Conservation (phyloP, 1,140 invertebrate species). For the Ceratosolen solmsi region DNA sequence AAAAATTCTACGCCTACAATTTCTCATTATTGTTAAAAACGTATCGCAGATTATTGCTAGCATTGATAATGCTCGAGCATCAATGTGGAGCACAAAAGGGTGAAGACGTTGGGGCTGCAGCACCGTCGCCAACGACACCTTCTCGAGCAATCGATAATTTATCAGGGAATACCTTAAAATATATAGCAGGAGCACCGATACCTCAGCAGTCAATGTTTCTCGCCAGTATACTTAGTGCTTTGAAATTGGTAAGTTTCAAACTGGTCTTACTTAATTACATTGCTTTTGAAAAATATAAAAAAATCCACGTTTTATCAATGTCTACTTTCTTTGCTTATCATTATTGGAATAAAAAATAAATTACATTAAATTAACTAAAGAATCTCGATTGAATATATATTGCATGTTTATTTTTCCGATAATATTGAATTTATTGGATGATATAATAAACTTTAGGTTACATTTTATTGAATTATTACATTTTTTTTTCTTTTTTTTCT, state of each 20-base stretch:
- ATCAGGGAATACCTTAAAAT: conserved; percentile 75
- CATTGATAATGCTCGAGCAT: conserved; percentile 86
- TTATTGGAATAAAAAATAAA: too few species aligned
- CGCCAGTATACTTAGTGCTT: conserved; percentile 84
- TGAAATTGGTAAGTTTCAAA: conserved; percentile 75
- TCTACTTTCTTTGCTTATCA: too few species aligned
- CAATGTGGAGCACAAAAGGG: conserved; percentile 76
- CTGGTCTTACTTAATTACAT: neutral
- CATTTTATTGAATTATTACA: too few species aligned
- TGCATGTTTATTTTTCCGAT: too few species aligned
- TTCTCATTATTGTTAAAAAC: conserved; percentile 12
- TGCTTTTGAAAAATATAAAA: conserved; percentile 36
- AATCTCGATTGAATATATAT: too few species aligned
- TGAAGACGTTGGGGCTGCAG: conserved; percentile 66
- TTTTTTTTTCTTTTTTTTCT: too few species aligned
- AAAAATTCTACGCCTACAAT: neutral
- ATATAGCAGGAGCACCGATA: conserved; percentile 79
- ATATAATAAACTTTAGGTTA: too few species aligned
- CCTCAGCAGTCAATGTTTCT: conserved; percentile 91
- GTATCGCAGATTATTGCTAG: conserved; percentile 77
- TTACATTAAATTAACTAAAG: too few species aligned
- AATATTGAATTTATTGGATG: too few species aligned
- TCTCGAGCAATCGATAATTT: conserved; percentile 63
- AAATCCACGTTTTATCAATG: neutral
- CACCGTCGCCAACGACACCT: conserved; percentile 62